phyloP scores from a whole-genome alignment of 2,888 invertebrate genomes.

The Dastarcus helophoroides region DNA sequence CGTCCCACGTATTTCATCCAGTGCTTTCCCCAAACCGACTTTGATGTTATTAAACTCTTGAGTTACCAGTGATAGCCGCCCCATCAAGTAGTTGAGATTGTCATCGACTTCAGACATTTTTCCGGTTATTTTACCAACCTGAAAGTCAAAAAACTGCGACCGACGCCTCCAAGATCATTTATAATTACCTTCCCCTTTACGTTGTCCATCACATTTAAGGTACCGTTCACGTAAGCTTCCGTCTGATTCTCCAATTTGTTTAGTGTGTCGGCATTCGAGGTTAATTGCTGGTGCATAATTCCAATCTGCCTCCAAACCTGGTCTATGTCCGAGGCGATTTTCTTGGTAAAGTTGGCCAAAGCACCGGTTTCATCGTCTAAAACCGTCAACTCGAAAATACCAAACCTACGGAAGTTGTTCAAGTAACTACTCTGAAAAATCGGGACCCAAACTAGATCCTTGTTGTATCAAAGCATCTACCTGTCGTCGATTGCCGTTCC shows the following conservation, averaged over 20 bases:
- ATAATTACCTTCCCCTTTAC: conserved; percentile 59
- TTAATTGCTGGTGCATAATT: conserved; percentile 75
- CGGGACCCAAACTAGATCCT: no score
- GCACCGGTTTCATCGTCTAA: conserved; percentile 61
- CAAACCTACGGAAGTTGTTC: conserved; percentile 42
- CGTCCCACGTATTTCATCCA: conserved; percentile 58
- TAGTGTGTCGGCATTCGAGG: conserved; percentile 61
- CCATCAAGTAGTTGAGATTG: conserved; percentile 72
- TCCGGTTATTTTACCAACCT: conserved; percentile 66
- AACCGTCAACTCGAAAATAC: conserved; percentile 56
- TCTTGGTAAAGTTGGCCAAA: conserved; percentile 59
- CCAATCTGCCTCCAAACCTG: conserved; percentile 87
- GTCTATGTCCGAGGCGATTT: conserved; percentile 69
- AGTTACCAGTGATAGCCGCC: conserved; percentile 65
- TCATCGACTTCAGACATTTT: conserved; percentile 68
- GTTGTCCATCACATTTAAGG: conserved; percentile 60
- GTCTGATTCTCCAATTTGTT: conserved; percentile 68
- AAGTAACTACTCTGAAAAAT: neutral
- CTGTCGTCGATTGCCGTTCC: conserved; percentile 54
- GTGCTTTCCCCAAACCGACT: conserved; percentile 56
- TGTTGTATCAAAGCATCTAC: conserved; percentile 27
- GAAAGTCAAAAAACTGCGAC: conserved; percentile 8
- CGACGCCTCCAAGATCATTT: neutral
- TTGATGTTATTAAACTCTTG: conserved; percentile 79
- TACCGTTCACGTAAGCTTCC: conserved; percentile 68